Evolutionary conservation across 2,113 vertebrate genomes (phyloP), one percentile per base, ranked within the genome.

Genomic region (Chiloscyllium plagiosum): DNA sequence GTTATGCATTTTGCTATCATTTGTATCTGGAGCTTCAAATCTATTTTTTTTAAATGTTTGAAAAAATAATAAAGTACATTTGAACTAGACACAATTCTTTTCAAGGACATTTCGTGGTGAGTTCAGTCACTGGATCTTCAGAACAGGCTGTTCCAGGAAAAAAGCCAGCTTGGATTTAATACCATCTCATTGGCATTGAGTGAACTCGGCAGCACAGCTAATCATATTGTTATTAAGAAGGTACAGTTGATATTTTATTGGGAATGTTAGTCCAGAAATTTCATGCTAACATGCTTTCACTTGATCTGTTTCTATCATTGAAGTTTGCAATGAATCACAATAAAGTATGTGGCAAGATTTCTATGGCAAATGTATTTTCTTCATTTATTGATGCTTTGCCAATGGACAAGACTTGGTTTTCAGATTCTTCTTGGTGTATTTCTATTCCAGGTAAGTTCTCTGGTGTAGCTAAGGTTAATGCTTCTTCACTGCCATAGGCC

Each of bases 361-460:
- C 22, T 10, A 33, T 3, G n/a, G 66, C 26, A 68, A 94, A 94
- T 70, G 0, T 29, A 22, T 65, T 22, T 68, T 69, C 7, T 94
- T 92, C 19, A 69, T 5, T 94, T 15, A 15, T 69, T 94, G 90
- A 66, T n/a, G 33, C 56, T 68, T 66, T 65, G 47, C 47, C 24
- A 86, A 19, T 29, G 85, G 42, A 50, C 85, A 52, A 24, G 10
- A 22, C 37, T 87, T 52, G 90, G 17, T 93, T 93, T 66, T 66
- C 85, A 87, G 22, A 66, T 93, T 68, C 65, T 72, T 95, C 22
- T 7, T 52, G 24, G 42, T 76, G 68, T 69, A 52, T 61, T 95
- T 95, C 94, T 72, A 37, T 93, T 66, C 89, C 61, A 66, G 61
- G 15, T 72, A 95, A 95, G 26, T 17, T 72, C 65, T 94, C 89